Percentiles rank a stretch among this genome's conserved stretches.
phyloP scores from a whole-genome alignment of 53 echinoderm and acorn worm species.

The Mesocentrotus franciscanus region DNA sequence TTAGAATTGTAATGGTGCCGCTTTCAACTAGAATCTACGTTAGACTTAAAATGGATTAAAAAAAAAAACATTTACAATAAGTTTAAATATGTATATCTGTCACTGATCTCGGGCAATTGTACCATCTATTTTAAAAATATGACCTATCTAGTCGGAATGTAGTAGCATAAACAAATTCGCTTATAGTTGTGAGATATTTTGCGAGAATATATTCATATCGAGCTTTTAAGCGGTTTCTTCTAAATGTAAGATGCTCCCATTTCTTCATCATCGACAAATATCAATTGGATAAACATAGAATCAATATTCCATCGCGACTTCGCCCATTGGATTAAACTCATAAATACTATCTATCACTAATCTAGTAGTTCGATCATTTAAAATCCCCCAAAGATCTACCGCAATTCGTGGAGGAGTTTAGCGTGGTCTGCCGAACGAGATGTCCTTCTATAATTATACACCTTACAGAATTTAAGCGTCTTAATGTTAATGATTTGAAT shows the following conservation, averaged over 20 bases:
- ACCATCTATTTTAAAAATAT: too few species aligned
- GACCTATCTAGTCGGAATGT: too few species aligned
- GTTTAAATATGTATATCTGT: too few species aligned
- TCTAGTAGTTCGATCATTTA: neutral
- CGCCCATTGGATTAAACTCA: neutral
- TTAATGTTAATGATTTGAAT: constrained; percentile 58
- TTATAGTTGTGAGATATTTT: too few species aligned
- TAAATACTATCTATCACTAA: neutral
- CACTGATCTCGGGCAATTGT: too few species aligned
- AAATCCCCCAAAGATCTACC: neutral
- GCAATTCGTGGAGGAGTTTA: constrained; percentile 6
- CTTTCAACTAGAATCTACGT: neutral
- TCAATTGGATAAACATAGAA: neutral
- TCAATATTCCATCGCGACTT: neutral
- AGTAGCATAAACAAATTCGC: too few species aligned
- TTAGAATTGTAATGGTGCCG: neutral
- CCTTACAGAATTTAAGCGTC: constrained; percentile 19
- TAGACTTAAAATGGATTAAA: too few species aligned
- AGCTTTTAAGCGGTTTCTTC: neutral
- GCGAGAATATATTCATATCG: neutral
- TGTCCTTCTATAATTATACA: neutral
- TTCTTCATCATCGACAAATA: neutral
- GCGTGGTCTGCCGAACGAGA: neutral
- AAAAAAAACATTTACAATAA: too few species aligned
- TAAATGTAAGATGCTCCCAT: too few species aligned